Conservation (phyloP, 2,888 invertebrate genomes). For the Tachina lurida region DNA sequence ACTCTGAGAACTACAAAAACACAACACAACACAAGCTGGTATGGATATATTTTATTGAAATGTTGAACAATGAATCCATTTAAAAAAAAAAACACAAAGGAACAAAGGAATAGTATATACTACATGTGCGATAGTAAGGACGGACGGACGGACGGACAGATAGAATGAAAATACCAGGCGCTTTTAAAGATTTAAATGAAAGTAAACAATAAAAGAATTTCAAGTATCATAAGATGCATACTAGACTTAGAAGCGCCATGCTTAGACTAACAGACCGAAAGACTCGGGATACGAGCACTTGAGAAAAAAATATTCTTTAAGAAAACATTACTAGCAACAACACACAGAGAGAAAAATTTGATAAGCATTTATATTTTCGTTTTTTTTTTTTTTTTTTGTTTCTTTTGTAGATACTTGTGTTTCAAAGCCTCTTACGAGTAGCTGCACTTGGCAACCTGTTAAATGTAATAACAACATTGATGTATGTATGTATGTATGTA, state of each 20-base stretch:
- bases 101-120: neutral
- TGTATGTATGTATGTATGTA: neutral
- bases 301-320: neutral
- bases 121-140: neutral
- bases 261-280: slow-evolving; percentile 62
- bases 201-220: slow-evolving; percentile 65
- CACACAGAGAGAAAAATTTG: neutral
- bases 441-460: slow-evolving; percentile 57
- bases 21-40: slow-evolving; percentile 19
- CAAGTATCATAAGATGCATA: slow-evolving; percentile 61
- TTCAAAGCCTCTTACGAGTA: slow-evolving; percentile 29
- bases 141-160: slow-evolving; percentile 15
- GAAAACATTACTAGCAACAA: slow-evolving; percentile 13
- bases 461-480: slow-evolving; percentile 39
- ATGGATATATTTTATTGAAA: slow-evolving; percentile 31
- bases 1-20: slow-evolving; percentile 33
- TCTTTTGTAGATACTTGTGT: slow-evolving; percentile 18
- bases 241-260: slow-evolving; percentile 72
- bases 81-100: neutral
- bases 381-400: too few species aligned
- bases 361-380: neutral
- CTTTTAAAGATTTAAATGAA: slow-evolving; percentile 65
- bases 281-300: slow-evolving; percentile 51
- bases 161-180: slow-evolving; percentile 52
- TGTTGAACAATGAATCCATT: slow-evolving; percentile 45